phyloP scores from a whole-genome alignment of 2,888 invertebrate species.

The Melieria picta region DNA sequence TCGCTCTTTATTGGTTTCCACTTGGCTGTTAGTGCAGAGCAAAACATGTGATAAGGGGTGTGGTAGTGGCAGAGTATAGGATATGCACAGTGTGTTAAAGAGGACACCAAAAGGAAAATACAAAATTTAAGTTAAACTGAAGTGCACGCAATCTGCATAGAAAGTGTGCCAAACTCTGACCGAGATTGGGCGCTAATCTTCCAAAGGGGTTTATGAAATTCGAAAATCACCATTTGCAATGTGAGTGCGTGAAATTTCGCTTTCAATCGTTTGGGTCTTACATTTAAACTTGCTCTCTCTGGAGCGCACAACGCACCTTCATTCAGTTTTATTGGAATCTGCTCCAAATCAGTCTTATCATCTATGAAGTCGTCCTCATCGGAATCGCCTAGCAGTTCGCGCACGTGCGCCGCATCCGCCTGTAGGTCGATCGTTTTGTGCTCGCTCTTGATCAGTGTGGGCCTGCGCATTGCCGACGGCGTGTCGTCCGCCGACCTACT shows the following conservation, averaged over 20 bases:
- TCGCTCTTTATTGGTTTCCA: constrained; percentile 33
- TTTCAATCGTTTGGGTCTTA: neutral
- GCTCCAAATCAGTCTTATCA: constrained; percentile 57
- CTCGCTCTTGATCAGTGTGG: constrained; percentile 53
- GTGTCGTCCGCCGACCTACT: constrained; percentile 53
- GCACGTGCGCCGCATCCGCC: constrained; percentile 52
- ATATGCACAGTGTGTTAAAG: neutral
- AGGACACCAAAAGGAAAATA: constrained; percentile 2
- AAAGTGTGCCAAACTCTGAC: too few species aligned
- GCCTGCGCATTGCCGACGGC: constrained; percentile 51
- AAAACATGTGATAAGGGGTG: neutral
- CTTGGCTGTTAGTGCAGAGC: constrained; percentile 23
- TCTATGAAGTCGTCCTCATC: constrained; percentile 56
- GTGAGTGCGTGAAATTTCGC: constrained; percentile 9
- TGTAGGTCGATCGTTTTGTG: constrained; percentile 57
- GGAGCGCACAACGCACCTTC: constrained; percentile 53
- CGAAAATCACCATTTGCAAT: neutral
- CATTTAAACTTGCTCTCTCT: neutral
- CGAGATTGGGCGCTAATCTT: neutral
- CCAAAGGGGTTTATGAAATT: neutral
- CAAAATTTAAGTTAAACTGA: neutral
- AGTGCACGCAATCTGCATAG: too few species aligned
- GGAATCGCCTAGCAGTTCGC: constrained; percentile 56
- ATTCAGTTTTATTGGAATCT: constrained; percentile 58
- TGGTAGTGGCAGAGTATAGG: neutral